phyloP scores from a whole-genome alignment of 1,140 invertebrate genomes.

The Schlechtendalia chinensis region DNA sequence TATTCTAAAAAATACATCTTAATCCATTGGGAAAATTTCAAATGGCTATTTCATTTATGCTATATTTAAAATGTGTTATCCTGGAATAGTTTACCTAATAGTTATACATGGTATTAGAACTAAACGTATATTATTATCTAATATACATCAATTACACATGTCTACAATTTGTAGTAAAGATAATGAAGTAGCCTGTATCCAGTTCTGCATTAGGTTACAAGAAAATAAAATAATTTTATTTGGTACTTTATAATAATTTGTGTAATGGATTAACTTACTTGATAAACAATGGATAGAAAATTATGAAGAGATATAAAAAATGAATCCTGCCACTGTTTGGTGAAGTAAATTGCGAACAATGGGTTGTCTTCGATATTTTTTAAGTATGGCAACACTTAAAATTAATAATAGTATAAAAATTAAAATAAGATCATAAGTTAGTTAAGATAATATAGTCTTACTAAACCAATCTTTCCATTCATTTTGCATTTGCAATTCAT shows the following conservation, averaged over 20 bases:
- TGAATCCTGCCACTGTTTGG: constrained; percentile 92
- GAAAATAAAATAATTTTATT: too few relatives aligned
- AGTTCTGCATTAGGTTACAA: too few relatives aligned
- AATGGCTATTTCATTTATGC: too few relatives aligned
- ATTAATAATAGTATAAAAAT: background rate
- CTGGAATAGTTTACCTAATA: too few relatives aligned
- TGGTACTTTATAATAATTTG: too few relatives aligned
- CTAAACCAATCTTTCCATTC: constrained; percentile 99
- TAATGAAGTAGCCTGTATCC: too few relatives aligned
- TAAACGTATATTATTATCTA: too few relatives aligned
- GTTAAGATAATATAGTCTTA: constrained; percentile 60
- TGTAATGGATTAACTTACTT: constrained; percentile 58
- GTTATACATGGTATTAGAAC: background rate
- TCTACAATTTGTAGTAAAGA: too few relatives aligned
- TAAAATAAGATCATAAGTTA: background rate
- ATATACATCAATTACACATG: too few relatives aligned
- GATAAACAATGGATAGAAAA: constrained; percentile 85
- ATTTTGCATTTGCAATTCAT: constrained; percentile 80
- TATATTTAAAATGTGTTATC: too few relatives aligned
- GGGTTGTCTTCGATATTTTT: constrained; percentile 88
- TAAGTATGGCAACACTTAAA: constrained; percentile 74
- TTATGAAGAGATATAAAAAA: constrained; percentile 91
- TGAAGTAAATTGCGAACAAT: constrained; percentile 84
- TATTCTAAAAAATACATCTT: too few relatives aligned
- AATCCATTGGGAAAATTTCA: too few relatives aligned